Evolutionary conservation across 2,888 invertebrate species (phyloP).

Genomic region (Rambutsinella grinnellia): DNA sequence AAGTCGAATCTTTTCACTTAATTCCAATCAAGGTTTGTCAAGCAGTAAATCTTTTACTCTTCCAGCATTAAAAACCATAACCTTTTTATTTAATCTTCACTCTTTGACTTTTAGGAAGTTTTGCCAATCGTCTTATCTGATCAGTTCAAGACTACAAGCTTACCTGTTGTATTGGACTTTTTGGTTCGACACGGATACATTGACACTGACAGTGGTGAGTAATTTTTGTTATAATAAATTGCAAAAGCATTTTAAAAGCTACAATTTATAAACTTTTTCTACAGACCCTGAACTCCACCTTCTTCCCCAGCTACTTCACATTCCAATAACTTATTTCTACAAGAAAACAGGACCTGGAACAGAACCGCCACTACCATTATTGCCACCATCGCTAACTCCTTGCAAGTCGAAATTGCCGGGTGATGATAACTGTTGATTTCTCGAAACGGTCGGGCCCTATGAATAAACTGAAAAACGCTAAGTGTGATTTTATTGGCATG

Average conservation of each 20-base stretch:
- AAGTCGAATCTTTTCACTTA: slow-evolving; percentile 91
- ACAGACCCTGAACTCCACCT: slow-evolving; percentile 86
- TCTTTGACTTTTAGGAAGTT: slow-evolving; percentile 67
- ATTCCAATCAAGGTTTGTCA: slow-evolving; percentile 85
- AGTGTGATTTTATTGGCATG: background rate
- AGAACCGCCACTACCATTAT: slow-evolving; percentile 33
- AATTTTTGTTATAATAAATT: slow-evolving; percentile 2
- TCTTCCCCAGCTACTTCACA: slow-evolving; percentile 87
- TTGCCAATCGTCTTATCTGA: slow-evolving; percentile 83
- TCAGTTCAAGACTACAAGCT: slow-evolving; percentile 94
- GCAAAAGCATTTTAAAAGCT: background rate
- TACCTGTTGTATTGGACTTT: slow-evolving; percentile 92
- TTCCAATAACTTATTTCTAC: slow-evolving; percentile 75
- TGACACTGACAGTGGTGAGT: slow-evolving; percentile 86
- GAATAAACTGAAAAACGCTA: slow-evolving; percentile 23
- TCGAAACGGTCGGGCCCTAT: slow-evolving; percentile 1
- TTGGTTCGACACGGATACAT: slow-evolving; percentile 91
- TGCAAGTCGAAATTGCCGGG: slow-evolving; percentile 7
- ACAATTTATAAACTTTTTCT: slow-evolving; percentile 69
- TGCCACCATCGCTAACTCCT: slow-evolving; percentile 36
- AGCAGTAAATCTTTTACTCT: background rate
- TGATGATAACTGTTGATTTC: background rate
- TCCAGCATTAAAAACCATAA: slow-evolving; percentile 11
- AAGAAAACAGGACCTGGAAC: slow-evolving; percentile 25
- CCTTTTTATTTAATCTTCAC: slow-evolving; percentile 13